Conservation (phyloP, 2,113 vertebrate species). For the Monopterus albus region DNA sequence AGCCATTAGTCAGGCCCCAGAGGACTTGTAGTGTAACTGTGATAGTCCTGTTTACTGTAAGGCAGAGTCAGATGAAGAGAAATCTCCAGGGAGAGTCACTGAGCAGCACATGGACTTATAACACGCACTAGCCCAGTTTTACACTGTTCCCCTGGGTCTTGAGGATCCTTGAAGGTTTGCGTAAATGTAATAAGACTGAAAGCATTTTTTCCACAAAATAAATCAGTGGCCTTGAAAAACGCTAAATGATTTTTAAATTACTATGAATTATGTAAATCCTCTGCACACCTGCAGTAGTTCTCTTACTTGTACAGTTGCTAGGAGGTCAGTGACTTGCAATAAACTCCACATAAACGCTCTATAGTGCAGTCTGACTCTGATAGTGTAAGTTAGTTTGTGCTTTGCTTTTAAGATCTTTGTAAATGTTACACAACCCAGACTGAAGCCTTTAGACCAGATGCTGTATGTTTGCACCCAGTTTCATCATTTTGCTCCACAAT, state of each 20-base stretch:
- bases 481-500: not conserved
- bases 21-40: constrained; percentile 26
- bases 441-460: not conserved
- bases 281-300: too few species aligned
- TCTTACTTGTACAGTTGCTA: not conserved
- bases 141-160: not conserved
- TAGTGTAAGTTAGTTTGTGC: not conserved
- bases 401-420: not conserved
- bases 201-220: constrained; percentile 3
- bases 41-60: constrained; percentile 36
- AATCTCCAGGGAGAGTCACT: constrained; percentile 15
- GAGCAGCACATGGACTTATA: not conserved
- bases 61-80: constrained; percentile 23
- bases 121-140: constrained; percentile 15
- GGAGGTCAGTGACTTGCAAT: not conserved
- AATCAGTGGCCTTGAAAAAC: not conserved
- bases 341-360: too few species aligned
- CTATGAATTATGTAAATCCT: not conserved
- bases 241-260: not conserved
- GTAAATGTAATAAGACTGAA: not conserved
- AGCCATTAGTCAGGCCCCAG: constrained; percentile 17
- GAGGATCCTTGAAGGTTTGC: constrained; percentile 13
- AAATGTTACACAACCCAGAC: not conserved
- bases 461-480: constrained; percentile 13
- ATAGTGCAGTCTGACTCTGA: not conserved